Percentiles rank a stretch among this genome's conserved stretches.
These are phyloP conservation scores for Megalopta genalis DNA, from an alignment of 1,140 invertebrate species.

Conservation along the genomic window DNA sequence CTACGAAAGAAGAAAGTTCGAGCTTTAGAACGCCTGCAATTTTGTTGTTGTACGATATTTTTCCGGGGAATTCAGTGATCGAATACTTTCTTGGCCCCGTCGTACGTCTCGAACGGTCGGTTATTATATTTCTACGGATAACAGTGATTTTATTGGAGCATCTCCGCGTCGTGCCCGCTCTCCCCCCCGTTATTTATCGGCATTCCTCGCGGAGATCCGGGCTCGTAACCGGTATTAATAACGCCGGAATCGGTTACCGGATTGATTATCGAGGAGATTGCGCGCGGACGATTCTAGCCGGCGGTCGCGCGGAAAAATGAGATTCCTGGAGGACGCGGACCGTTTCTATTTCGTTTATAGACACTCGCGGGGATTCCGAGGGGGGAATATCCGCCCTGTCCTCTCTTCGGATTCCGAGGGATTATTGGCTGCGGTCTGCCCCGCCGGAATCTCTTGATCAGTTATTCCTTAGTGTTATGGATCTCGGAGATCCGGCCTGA, in stretches of 20 bases:
- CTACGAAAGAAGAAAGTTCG: too few relatives aligned
- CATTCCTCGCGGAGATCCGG: too few relatives aligned
- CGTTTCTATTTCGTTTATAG: conserved; percentile 8
- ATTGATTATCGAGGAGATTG: conserved; percentile 38
- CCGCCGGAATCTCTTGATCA: background rate
- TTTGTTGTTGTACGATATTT: too few relatives aligned
- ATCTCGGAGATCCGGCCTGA: background rate
- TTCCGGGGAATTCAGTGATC: too few relatives aligned
- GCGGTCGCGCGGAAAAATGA: conserved; percentile 11
- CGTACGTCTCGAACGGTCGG: background rate
- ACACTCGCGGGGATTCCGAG: background rate
- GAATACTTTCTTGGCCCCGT: too few relatives aligned
- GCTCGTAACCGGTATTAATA: conserved; percentile 30
- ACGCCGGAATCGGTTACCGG: conserved; percentile 24
- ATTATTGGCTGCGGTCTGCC: conserved; percentile 8
- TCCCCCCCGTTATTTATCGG: conserved; percentile 13
- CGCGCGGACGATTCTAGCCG: background rate
- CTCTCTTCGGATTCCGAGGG: background rate
- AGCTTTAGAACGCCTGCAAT: too few relatives aligned
- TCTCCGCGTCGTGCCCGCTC: too few relatives aligned
- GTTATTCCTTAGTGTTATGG: background rate
- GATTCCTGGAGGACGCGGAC: background rate
- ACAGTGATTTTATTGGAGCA: conserved; percentile 25
- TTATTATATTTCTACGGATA: conserved; percentile 34
- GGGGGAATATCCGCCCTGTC: background rate